Evolutionary conservation across 2,113 vertebrate species (phyloP).

Genomic region (Pangasianodon gigas): DNA sequence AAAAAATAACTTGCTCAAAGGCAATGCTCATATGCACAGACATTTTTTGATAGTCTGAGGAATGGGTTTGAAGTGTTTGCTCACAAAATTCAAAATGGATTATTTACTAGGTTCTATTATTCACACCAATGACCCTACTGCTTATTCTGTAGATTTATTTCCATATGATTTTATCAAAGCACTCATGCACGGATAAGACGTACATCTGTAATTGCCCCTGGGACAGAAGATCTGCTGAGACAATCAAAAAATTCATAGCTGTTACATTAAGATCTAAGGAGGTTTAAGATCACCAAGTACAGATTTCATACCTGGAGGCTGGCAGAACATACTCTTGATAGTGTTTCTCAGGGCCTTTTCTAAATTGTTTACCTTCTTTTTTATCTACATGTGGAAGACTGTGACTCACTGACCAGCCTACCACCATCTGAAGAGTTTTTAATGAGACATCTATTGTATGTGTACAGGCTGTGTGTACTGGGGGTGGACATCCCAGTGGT

Average conservation of each 20-base stretch:
- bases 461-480: not conserved
- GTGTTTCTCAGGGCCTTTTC: not conserved
- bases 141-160: not conserved
- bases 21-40: not conserved
- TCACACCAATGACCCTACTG: not conserved
- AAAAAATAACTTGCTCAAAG: not conserved
- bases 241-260: constrained; percentile 1
- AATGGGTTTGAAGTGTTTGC: not conserved
- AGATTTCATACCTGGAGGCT: not conserved
- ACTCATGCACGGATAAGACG: not conserved
- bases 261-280: not conserved
- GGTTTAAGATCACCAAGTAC: not conserved
- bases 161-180: not conserved
- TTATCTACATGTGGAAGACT: not conserved
- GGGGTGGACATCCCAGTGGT: not conserved
- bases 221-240: constrained; percentile 10
- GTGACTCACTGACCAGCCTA: not conserved
- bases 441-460: not conserved
- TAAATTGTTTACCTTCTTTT: not conserved
- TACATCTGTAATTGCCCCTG: constrained; percentile 15
- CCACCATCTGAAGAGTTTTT: not conserved
- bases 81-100: not conserved
- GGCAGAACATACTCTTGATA: not conserved
- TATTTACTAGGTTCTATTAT: not conserved
- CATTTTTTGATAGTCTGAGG: not conserved